Evolutionary conservation across 1,140 invertebrate genomes (phyloP).

Genomic region (Solenopsis invicta): DNA sequence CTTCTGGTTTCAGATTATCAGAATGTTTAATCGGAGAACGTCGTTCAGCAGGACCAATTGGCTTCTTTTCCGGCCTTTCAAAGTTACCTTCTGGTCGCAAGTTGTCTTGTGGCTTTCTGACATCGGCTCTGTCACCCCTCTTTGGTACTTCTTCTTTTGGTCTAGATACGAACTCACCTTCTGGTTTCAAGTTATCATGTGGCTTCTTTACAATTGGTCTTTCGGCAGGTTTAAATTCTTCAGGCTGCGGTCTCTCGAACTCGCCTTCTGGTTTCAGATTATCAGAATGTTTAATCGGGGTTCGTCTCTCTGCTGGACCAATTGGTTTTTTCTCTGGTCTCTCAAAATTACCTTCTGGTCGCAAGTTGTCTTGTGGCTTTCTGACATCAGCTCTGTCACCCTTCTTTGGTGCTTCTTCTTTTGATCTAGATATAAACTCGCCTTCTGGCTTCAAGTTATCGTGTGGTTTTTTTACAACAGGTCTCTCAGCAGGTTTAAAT

Average conservation of each 20-base stretch:
- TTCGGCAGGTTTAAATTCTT: too few species aligned
- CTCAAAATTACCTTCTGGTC: slow-evolving; percentile 90
- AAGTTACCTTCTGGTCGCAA: slow-evolving; percentile 83
- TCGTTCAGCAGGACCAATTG: slow-evolving; percentile 76
- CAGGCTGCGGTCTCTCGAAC: background rate
- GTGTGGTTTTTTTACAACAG: slow-evolving; percentile 6
- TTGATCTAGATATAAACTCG: slow-evolving; percentile 85
- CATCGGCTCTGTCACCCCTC: too few species aligned
- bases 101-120: too few species aligned
- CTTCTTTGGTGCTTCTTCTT: slow-evolving; percentile 84
- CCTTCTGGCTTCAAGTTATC: slow-evolving; percentile 88
- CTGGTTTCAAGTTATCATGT: too few species aligned
- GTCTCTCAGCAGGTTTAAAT: slow-evolving; percentile 76
- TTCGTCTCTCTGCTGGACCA: slow-evolving; percentile 88
- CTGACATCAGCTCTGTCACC: slow-evolving; percentile 86
- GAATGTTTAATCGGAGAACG: background rate
- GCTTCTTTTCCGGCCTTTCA: slow-evolving; percentile 80
- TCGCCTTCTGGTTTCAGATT: slow-evolving; percentile 88
- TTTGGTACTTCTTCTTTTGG: too few species aligned
- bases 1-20: slow-evolving; percentile 89
- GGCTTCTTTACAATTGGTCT: too few species aligned
- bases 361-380: slow-evolving; percentile 89
- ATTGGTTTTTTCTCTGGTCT: slow-evolving; percentile 77
- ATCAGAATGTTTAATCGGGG: slow-evolving; percentile 89
- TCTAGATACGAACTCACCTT: too few species aligned